Base-by-base conservation (phyloP, 2,888 invertebrate species). In the Entomobrya multifasciata region DNA sequence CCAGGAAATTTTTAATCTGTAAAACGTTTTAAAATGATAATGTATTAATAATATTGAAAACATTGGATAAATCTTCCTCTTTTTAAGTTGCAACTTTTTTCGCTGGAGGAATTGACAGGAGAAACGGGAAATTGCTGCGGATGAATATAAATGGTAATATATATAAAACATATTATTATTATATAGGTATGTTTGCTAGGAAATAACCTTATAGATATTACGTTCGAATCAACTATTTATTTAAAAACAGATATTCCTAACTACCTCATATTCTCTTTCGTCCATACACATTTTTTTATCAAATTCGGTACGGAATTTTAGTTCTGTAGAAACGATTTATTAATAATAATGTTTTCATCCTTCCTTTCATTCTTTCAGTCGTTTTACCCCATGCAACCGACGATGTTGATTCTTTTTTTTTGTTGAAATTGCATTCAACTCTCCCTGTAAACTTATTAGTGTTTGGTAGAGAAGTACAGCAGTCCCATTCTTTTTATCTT, bases 401-500 rank as follows among this genome's bases (percentile, higher is more conserved):
- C 36, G 11, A 20, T 57, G 11, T 4, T 20, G 6, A 20, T 57
- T 22, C 20, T 22, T 30, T 77, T 57, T 55, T 55, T 55, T 52
- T 74, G 49, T 74, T 49, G 13, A 74, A 76, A 55, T 76, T 20
- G 49, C 55, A 27, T 74, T 55, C 74, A 11, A 52, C 30, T 5
- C 8, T 13, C 55, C 11, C 10, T 52, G 17, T 6, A 22, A 13
- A 27, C 78, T 62, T 79, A 79, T 65, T 79, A 79, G 36, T 80
- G 65, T 52, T 76, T 76, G 41, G 41, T 76, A 67, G 17, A 30
- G 25, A 30, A n/a, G n/a, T 55, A 47, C 67, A 8, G 36, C 36
- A 70, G 70, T 80, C 47, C 80, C 67, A 70, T 80, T 80, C 57
- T 55, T 79, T 80, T 80, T 27, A 44, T 62, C 52, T 8, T 55